Base-by-base conservation (phyloP, 2,113 vertebrate genomes). In the Podocnemis expansa region DNA sequence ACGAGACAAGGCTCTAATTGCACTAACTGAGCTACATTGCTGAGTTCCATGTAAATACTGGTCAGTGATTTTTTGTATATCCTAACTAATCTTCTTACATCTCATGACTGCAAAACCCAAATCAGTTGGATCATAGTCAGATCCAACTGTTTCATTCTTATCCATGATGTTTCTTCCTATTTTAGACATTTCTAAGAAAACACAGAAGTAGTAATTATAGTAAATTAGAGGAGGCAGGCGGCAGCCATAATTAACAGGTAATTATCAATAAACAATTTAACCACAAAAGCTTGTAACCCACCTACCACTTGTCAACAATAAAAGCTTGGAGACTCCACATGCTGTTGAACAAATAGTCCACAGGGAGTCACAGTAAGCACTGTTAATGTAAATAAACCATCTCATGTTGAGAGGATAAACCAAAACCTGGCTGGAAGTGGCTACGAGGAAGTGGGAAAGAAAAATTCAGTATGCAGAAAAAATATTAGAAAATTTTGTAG, bases 251-350 rank as follows among this genome's bases (percentile, higher is more conserved):
- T 98, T 98, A 98, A 98, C 97, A 98, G 97, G 97, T 98, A 98
- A 98, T 98, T 98, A 98, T 97, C 98, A 98, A 97, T 98, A 98
- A 98, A 98, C 97, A 98, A 97, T 97, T 97, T 97, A 96, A 98
- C 98, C 97, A 96, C 98, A 96, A 94, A 96, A 98, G 90, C 95
- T 97, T 96, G 95, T 96, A 97, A 98, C 94, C 97, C 95, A 97
- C 97, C 97, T 97, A 95, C 97, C 91, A 95, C 96, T 98, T 98
- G 97, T 98, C 98, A 98, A 97, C 97, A 98, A 96, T 97, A 97
- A 98, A 98, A 97, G 92, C 96, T 94, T 96, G 96, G 97, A 97
- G 96, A 93, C 97, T 98, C 97, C 95, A 94, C 98, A 98, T 96
- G 97, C 97, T 89, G 55, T 93, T 98, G 98, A 97, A 97, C 97